Base-by-base conservation (phyloP, 2,113 vertebrate species). In the Sciurus niger region DNA sequence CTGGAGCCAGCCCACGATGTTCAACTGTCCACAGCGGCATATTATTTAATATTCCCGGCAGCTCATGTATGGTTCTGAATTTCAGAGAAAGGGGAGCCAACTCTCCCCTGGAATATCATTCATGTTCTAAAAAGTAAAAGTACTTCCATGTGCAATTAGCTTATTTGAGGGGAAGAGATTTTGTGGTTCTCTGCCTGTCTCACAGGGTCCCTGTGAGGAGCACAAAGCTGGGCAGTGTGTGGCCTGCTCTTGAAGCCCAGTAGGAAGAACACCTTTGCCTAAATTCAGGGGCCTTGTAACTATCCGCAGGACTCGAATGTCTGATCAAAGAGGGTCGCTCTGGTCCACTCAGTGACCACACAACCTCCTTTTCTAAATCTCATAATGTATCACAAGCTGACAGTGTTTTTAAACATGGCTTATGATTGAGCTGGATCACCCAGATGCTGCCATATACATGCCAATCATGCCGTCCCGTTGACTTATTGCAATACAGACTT, bases 81-180 rank as follows among this genome's bases (percentile, higher is more conserved):
- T 89, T 95, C 55, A 60, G 94, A 93, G 95, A 97, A 73, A 94
- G 93, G 94, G 78, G 78, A 95, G 90, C 25, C 13, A 60, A 84
- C 93, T 60, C 89, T 77, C 84, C 96, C 76, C 91, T 83, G 94
- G 89, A 94, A 89, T 82, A 89, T 67, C 96, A 84, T 87, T 97
- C 96, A 67, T 94, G 80, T 70, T 94, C 90, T 85, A 34, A 96
- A 94, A 92, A 30, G 93, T 97, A 68, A 91, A 94, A 93, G 77
- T 87, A 60, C 53, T 53, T 65, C 28, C 34, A 87, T 37, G 74
- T 37, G 40, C 89, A 93, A 53, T 80, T 70, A 93, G 80, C 95
- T 92, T 80, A 11, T 65, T 86, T 70, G 95, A 65, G 65, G 88
- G 86, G 74, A 58, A 88, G 89, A 55, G 73, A 78, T 53, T 37